These are phyloP conservation scores for Gymnothorax reevesii DNA, from an alignment of 2,797 vertebrate species.

Conservation along the genomic window DNA sequence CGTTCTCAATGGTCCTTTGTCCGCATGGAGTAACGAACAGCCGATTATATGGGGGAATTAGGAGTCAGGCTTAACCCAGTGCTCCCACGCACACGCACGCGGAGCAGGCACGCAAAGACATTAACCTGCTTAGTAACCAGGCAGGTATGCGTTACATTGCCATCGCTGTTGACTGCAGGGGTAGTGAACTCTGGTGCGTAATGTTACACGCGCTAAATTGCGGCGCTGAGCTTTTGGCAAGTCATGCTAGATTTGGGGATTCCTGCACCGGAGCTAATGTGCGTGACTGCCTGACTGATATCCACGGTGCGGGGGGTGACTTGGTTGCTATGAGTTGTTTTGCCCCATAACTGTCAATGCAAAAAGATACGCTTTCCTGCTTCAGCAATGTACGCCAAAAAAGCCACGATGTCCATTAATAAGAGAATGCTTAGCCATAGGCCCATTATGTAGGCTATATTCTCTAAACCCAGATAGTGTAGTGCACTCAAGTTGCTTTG, in stretches of 20 bases:
- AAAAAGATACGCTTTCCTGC: not conserved
- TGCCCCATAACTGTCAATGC: not conserved
- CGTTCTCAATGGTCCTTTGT: slow-evolving; percentile 32
- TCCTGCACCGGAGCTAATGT: not conserved
- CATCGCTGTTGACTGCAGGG: slow-evolving; percentile 23
- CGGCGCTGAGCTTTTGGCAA: not conserved
- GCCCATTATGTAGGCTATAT: too few relatives aligned
- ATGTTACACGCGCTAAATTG: not conserved
- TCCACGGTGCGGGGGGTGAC: not conserved
- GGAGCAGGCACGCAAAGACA: slow-evolving; percentile 16
- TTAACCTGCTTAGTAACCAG: slow-evolving; percentile 5
- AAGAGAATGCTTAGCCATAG: not conserved
- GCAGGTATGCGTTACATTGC: not conserved
- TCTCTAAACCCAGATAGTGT: too few relatives aligned
- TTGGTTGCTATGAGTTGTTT: not conserved
- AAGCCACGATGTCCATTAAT: not conserved
- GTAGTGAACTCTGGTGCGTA: not conserved
- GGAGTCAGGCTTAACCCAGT: slow-evolving; percentile 1
- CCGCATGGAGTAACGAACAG: not conserved
- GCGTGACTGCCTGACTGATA: not conserved
- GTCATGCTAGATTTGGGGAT: not conserved
- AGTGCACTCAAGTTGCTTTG: too few relatives aligned
- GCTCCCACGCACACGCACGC: slow-evolving; percentile 10
- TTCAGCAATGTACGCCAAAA: not conserved
- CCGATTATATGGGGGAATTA: slow-evolving; percentile 16